Percentiles rank a stretch among this genome's conserved stretches.
Evolutionary conservation across 2,888 invertebrate genomes (phyloP).

Genomic region (Andrena praecox): DNA sequence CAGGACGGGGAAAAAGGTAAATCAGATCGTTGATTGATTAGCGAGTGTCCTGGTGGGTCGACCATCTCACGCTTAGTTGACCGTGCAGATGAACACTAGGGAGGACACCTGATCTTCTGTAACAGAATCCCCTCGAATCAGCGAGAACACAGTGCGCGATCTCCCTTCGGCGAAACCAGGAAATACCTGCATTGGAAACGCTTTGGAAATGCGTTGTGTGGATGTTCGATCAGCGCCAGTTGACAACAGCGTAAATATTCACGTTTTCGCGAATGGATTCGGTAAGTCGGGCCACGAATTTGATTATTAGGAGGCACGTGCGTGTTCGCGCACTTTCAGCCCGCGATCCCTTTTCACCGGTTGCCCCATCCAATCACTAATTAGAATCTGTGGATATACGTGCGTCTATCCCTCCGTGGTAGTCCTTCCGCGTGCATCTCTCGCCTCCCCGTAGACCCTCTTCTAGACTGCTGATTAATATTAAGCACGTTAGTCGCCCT

Average conservation of each 20-base stretch:
- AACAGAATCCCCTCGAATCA: neutral
- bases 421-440: constrained; percentile 54
- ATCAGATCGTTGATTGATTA: constrained; percentile 8
- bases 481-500: constrained; percentile 75
- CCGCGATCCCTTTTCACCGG: constrained; percentile 62
- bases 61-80: neutral
- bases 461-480: constrained; percentile 75
- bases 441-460: constrained; percentile 63
- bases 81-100: neutral
- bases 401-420: constrained; percentile 60
- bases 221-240: too few relatives aligned
- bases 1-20: neutral
- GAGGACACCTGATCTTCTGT: neutral
- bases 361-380: constrained; percentile 76
- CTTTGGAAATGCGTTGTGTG: too few relatives aligned
- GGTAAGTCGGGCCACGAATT: constrained; percentile 32
- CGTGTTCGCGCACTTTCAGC: constrained; percentile 49
- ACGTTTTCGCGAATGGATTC: constrained; percentile 35
- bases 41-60: neutral
- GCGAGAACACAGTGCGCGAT: too few relatives aligned
- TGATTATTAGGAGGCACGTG: constrained; percentile 40
- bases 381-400: constrained; percentile 76
- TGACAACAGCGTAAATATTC: constrained; percentile 13
- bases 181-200: too few relatives aligned
- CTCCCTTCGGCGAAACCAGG: too few relatives aligned